These are phyloP conservation scores for Caenorhabditis sp. DNA, from an alignment of 2,888 invertebrate genomes.

Conservation along the genomic window DNA sequence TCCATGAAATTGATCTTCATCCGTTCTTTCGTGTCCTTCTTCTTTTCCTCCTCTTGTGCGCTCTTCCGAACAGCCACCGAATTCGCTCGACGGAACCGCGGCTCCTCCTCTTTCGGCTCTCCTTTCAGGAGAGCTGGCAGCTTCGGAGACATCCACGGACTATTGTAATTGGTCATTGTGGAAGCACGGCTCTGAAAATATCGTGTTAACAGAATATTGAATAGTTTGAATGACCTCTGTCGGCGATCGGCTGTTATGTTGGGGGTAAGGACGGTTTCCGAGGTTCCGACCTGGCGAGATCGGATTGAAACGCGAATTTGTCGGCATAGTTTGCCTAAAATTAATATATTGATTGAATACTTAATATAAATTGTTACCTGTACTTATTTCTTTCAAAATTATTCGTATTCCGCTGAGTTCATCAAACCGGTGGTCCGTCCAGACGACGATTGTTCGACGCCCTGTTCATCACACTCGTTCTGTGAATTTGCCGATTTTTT, in stretches of 20 bases:
- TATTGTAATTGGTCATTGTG: conserved; percentile 30
- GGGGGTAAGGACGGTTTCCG: background rate
- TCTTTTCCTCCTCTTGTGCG: background rate
- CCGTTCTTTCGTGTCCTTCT: background rate
- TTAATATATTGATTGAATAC: too few relatives aligned
- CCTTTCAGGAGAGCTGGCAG: too few relatives aligned
- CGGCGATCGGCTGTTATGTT: background rate
- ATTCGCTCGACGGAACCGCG: conserved; percentile 15
- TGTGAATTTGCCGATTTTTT: too few relatives aligned
- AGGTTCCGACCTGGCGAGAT: conserved; percentile 4
- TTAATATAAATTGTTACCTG: background rate
- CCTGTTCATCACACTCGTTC: too few relatives aligned
- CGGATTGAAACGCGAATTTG: conserved; percentile 31
- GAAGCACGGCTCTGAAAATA: conserved; percentile 29
- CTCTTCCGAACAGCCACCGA: conserved; percentile 11
- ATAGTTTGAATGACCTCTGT: conserved; percentile 3
- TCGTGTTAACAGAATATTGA: too few relatives aligned
- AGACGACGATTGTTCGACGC: too few relatives aligned
- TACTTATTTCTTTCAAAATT: conserved; percentile 26
- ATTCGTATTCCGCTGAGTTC: too few relatives aligned
- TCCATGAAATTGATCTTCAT: conserved; percentile 36
- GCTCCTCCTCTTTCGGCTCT: too few relatives aligned
- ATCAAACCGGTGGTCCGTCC: too few relatives aligned
- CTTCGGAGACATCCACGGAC: conserved; percentile 44
- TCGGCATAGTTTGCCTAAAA: conserved; percentile 41